Percentiles rank a stretch among this genome's conserved stretches.
Conservation (phyloP, 2,113 vertebrate genomes). For the Emydocephalus ijimae region DNA sequence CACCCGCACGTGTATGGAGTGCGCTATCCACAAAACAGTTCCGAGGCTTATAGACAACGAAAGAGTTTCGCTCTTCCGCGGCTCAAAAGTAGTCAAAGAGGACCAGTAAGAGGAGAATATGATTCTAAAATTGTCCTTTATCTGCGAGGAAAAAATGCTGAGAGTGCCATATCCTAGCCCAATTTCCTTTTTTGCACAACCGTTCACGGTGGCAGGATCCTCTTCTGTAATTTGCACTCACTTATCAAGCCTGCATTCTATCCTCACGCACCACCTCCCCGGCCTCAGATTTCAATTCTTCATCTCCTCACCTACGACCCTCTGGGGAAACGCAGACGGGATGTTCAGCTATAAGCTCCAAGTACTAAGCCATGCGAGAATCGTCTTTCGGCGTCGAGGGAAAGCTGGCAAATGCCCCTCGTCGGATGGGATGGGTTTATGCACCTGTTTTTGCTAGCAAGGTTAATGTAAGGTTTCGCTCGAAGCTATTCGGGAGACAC, state of each 20-base stretch:
- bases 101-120: background rate
- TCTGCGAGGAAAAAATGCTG: background rate
- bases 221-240: background rate
- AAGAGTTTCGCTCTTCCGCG: background rate
- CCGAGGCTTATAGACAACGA: background rate
- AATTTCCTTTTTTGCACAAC: background rate
- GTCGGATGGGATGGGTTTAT: background rate
- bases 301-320: background rate
- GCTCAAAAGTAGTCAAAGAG: background rate
- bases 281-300: background rate
- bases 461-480: background rate
- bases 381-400: background rate
- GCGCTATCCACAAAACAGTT: background rate
- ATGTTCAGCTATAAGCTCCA: fast-evolving
- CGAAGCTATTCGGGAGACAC: background rate
- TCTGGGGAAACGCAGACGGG: background rate
- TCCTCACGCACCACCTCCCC: background rate
- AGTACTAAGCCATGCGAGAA: background rate
- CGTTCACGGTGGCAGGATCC: too few relatives aligned
- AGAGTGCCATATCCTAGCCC: background rate
- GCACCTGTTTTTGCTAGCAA: background rate
- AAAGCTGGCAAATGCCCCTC: background rate
- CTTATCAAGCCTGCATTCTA: too few relatives aligned
- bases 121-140: background rate
- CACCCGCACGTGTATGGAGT: background rate